Evolutionary conservation across 2,113 vertebrate genomes (phyloP), one percentile per base, ranked within the genome.

Genomic region (Nerophis lumbriciformis): DNA sequence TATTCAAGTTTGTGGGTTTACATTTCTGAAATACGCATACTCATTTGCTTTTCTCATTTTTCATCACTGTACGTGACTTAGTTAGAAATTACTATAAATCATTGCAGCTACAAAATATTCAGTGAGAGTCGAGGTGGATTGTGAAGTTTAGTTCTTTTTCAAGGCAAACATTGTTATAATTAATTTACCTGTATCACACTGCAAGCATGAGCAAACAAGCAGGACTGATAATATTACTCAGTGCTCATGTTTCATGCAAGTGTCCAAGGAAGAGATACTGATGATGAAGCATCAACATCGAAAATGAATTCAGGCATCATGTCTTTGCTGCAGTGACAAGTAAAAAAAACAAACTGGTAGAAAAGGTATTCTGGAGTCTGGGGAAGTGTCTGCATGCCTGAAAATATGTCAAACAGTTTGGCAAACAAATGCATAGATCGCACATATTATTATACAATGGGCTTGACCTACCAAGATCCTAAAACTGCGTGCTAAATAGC

Each of bases 31-130:
- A 68, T 78, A 83, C 79, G 45, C 66, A 16, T 48, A 38, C 62
- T 70, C 61, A 62, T 85, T 80, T 81, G 54, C 68, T 87, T 87
- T 79, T 54, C 53, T 67, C 80, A 83, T 88, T 79, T 81, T 48
- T 54, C 76, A 68, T 83, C 65, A 65, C 71, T 44, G 63, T 65
- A 38, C 63, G 47, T 61, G 53, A 48, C 28, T 73, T 72, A n/a
- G 68, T 48, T 58, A 60, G 35, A 28, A 28, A 28, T 28, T 28
- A 28, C 28, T 28, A 28, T 28, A 28, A 28, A 28, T 28, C 28
- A 3, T 61, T 50, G 11, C 5, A 52, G 55, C 11, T 58, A 54
- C 35, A 0, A 6, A 9, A 37, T n/a, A 37, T 66, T 61, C 28
- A 47, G 45, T 39, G 48, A 61, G 8, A n/a, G 48, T 45, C 55